phyloP scores from a whole-genome alignment of 2,113 vertebrate species.

The Crocuta crocuta region DNA sequence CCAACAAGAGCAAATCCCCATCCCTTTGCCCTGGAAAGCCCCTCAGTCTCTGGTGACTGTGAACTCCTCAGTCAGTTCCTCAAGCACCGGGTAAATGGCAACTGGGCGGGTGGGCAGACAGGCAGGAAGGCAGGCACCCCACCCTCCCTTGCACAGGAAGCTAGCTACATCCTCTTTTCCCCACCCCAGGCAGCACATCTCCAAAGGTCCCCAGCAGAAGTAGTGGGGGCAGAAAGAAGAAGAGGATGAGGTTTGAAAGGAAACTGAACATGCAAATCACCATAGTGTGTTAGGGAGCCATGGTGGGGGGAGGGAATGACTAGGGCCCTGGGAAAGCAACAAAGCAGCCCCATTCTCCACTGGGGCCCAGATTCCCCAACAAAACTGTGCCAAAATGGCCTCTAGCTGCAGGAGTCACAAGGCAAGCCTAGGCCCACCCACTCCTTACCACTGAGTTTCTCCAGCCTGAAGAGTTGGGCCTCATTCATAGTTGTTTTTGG shows the following conservation, averaged over 20 bases:
- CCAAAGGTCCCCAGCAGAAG: slow-evolving; percentile 62
- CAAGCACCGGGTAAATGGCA: slow-evolving; percentile 58
- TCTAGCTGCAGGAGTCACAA: slow-evolving; percentile 4
- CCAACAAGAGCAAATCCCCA: slow-evolving; percentile 17
- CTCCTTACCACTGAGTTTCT: neutral
- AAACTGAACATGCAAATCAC: slow-evolving; percentile 77
- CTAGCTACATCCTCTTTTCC: slow-evolving; percentile 82
- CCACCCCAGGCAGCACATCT: slow-evolving; percentile 76
- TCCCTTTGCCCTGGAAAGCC: neutral
- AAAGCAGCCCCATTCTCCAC: neutral
- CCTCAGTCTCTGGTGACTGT: slow-evolving; percentile 28
- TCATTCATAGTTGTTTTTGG: neutral
- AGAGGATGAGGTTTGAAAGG: slow-evolving; percentile 50
- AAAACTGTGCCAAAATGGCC: slow-evolving; percentile 5
- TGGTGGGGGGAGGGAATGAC: neutral
- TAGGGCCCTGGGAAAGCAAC: neutral
- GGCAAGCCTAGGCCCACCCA: neutral
- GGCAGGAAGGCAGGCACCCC: slow-evolving; percentile 74
- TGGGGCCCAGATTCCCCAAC: neutral
- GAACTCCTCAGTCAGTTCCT: slow-evolving; percentile 58
- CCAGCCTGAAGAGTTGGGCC: neutral
- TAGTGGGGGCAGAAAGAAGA: slow-evolving; percentile 67
- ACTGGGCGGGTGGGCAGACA: slow-evolving; percentile 62
- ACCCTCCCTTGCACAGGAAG: slow-evolving; percentile 79
- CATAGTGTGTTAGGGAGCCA: neutral